These are phyloP conservation scores for Loripinus fragilis DNA, from an alignment of 2,888 invertebrate genomes.

Conservation along the genomic window DNA sequence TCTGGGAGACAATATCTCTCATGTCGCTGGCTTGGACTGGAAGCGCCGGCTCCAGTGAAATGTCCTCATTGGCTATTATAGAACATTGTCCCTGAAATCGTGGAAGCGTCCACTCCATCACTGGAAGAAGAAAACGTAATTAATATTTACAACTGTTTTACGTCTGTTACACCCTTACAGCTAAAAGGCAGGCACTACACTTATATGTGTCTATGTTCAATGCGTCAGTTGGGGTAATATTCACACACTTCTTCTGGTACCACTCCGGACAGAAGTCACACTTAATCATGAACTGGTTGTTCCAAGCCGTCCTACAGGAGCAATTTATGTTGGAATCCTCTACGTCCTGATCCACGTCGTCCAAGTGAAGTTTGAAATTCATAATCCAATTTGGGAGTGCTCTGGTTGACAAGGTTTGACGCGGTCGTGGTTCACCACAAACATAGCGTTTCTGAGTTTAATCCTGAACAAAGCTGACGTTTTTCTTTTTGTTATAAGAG, in stretches of 20 bases:
- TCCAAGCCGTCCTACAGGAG: neutral
- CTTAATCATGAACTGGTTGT: neutral
- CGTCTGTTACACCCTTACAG: neutral
- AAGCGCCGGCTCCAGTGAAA: too few relatives aligned
- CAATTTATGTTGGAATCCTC: neutral
- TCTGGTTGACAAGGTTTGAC: neutral
- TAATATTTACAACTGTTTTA: neutral
- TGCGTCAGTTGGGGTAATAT: neutral
- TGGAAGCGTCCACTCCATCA: neutral
- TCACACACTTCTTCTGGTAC: neutral
- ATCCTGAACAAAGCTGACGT: too few relatives aligned
- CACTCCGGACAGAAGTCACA: neutral
- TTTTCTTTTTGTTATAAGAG: neutral
- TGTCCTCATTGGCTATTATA: too few relatives aligned
- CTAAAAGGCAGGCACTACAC: neutral
- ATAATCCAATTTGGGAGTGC: neutral
- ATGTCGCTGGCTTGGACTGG: too few relatives aligned
- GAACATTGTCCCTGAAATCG: too few relatives aligned
- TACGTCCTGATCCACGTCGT: neutral
- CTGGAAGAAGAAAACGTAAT: neutral
- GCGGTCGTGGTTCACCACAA: neutral
- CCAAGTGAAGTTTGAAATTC: neutral
- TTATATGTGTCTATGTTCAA: neutral
- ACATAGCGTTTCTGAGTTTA: too few relatives aligned
- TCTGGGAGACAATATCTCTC: too few relatives aligned